phyloP scores from a whole-genome alignment of 2,113 vertebrate species.

The Pomatostomus ruficeps region DNA sequence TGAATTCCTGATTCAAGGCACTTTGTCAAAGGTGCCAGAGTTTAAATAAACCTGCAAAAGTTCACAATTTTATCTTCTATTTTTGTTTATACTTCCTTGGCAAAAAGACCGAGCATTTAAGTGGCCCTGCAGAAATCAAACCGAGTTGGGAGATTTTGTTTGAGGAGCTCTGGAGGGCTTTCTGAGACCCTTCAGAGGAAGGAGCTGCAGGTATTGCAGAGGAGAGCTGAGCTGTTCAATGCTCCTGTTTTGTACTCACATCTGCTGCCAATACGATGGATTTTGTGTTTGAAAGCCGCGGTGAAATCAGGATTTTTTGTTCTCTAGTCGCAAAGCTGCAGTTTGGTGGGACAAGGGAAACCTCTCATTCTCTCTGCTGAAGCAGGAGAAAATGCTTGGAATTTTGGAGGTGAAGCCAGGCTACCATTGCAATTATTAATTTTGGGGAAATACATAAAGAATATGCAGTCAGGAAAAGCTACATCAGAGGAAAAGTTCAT shows the following conservation, averaged over 20 bases:
- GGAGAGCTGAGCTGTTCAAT: neutral
- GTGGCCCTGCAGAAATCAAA: neutral
- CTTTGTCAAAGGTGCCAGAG: neutral
- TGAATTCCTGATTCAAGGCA: neutral
- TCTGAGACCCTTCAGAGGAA: neutral
- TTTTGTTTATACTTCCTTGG: neutral
- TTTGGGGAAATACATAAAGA: neutral
- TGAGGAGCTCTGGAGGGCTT: neutral
- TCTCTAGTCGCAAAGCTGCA: neutral
- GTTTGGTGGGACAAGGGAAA: neutral
- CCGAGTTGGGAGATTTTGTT: neutral
- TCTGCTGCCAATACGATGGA: neutral
- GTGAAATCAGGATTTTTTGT: neutral
- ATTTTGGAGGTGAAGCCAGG: neutral
- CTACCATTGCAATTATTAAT: neutral
- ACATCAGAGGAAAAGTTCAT: no score
- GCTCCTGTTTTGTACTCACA: neutral
- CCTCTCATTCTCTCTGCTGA: neutral
- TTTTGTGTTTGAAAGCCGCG: neutral
- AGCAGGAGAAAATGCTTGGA: neutral
- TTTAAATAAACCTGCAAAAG: neutral
- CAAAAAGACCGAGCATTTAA: neutral
- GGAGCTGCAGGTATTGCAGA: neutral
- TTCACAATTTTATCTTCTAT: neutral
- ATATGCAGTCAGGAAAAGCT: neutral